These are phyloP conservation scores for Babyrousa celebensis DNA, from an alignment of 2,797 vertebrate genomes.

Conservation along the genomic window DNA sequence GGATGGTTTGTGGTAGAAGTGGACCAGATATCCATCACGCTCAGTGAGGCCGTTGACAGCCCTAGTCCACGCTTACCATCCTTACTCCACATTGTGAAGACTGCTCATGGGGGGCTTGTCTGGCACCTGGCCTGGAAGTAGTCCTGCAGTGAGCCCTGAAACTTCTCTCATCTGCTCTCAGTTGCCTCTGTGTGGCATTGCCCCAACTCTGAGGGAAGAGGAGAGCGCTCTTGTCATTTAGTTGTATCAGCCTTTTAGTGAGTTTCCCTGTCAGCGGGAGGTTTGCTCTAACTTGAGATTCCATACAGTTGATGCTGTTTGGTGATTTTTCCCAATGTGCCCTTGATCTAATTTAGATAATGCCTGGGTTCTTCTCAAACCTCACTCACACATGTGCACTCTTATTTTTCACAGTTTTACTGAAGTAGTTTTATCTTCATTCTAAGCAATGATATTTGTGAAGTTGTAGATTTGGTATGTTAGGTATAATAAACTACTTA, in stretches of 20 bases:
- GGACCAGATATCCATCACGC: neutral
- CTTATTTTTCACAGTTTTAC: slow-evolving; percentile 26
- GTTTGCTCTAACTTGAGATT: slow-evolving; percentile 16
- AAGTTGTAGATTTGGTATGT: slow-evolving; percentile 6
- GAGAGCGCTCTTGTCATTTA: neutral
- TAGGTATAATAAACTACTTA: neutral
- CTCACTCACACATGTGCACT: neutral
- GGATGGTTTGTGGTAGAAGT: neutral
- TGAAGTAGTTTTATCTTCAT: neutral
- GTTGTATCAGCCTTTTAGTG: neutral
- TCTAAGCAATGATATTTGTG: neutral
- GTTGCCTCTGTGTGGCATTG: neutral
- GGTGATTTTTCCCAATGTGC: neutral
- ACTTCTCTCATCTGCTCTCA: neutral
- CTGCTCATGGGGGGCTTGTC: neutral
- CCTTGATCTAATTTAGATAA: slow-evolving; percentile 7
- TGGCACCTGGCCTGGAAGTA: neutral
- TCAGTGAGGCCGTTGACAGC: neutral
- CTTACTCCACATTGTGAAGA: neutral
- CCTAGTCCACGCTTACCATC: neutral
- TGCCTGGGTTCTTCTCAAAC: neutral
- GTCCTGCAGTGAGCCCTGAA: neutral
- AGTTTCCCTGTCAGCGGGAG: neutral
- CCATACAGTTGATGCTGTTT: neutral
- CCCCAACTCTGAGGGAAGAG: neutral